Percentiles rank a stretch among this genome's conserved stretches.
These are phyloP conservation scores for Crossocerus cetratus DNA, from an alignment of 2,888 invertebrate genomes.

Conservation along the genomic window DNA sequence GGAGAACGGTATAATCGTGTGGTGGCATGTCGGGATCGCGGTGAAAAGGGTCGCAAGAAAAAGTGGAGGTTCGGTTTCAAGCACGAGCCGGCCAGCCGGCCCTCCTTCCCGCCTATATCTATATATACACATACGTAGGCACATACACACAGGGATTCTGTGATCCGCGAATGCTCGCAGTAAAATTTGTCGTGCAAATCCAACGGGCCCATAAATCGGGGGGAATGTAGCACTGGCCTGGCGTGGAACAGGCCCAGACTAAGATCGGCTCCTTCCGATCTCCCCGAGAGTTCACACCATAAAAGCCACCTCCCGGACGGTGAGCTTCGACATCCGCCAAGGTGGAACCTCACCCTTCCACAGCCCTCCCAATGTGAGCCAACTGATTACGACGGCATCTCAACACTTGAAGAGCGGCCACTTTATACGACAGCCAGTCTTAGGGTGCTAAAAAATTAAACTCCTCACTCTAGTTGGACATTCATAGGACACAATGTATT, in stretches of 20 bases:
- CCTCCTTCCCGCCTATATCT: too few species aligned
- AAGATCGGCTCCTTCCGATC: slow-evolving; percentile 43
- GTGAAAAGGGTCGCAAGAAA: slow-evolving; percentile 26
- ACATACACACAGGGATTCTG: slow-evolving; percentile 6
- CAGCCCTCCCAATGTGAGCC: too few species aligned
- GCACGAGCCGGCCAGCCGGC: neutral
- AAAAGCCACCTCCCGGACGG: slow-evolving; percentile 39
- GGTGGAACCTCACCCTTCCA: too few species aligned
- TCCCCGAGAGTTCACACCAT: slow-evolving; percentile 23
- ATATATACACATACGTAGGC: neutral
- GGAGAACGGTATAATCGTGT: slow-evolving; percentile 21
- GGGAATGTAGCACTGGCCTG: slow-evolving; percentile 35
- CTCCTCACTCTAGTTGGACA: too few species aligned
- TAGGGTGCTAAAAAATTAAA: too few species aligned
- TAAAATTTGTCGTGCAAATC: slow-evolving; percentile 61
- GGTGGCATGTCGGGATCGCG: slow-evolving; percentile 22
- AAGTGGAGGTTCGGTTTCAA: slow-evolving; percentile 6
- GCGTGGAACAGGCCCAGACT: slow-evolving; percentile 37
- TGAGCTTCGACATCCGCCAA: neutral
- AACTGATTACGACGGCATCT: slow-evolving; percentile 8
- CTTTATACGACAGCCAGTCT: neutral
- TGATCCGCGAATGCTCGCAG: slow-evolving; percentile 50
- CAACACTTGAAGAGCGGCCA: neutral
- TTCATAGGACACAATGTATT: neutral
- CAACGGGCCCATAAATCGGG: slow-evolving; percentile 51